Evolutionary conservation across 2,888 invertebrate genomes (phyloP), one percentile per base, ranked within the genome.

Genomic region (Nycteola revayana): DNA sequence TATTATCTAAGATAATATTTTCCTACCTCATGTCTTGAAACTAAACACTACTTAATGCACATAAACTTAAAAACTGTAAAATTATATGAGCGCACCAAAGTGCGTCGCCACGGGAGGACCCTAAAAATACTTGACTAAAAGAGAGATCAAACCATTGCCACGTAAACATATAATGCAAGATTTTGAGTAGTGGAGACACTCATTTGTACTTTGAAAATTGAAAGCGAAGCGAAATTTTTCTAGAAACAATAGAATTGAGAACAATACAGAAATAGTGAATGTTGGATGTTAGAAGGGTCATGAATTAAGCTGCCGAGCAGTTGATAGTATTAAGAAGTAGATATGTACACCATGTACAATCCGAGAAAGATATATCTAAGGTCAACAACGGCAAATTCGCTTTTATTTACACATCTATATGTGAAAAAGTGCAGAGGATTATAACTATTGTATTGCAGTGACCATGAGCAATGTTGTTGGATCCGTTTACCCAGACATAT

Each of bases 61-160:
- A 56, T 62, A 58, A 59, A 61, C 55, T 52, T 60, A 66, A 84
- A 14, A 80, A 83, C 82, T 81, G 80, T 78, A 74, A 75, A 81
- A 75, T 75, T 74, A 72, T 66, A 56, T 59, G 56, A 56, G 74
- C 66, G 71, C 60, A 55, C 57, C 54, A 36, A 25, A 46, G 49
- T 48, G 48, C 57, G 61, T 46, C 56, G 61, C 66, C 55, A 71
- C 73, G 76, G 81, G 73, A 73, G 76, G 74, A 67, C 78, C 83
- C 85, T 86, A 76, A 90, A 89, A 85, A 91, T 90, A 91, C 91
- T 91, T 92, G 92, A 92, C 91, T 92, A 92, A 91, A 90, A 91
- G 90, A 92, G 92, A 92, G 92, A 92, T 92, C 92, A 92, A 92
- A 91, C 91, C 91, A 91, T 91, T 91, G 91, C 91, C 91, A 91